Conservation (phyloP, 2,888 invertebrate species). For the Seira sanloemensis region DNA sequence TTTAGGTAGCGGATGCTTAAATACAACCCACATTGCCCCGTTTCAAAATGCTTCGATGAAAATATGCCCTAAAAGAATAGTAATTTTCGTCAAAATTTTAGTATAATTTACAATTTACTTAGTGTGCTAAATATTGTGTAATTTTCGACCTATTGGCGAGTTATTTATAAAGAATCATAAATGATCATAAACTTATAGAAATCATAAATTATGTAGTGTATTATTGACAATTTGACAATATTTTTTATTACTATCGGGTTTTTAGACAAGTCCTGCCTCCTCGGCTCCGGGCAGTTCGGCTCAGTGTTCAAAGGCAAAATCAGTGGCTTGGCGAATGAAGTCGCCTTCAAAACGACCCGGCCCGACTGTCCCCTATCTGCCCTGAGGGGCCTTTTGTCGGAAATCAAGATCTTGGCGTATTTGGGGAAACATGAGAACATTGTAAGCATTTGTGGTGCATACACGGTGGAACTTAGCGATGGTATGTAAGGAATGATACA, state of each 20-base stretch:
- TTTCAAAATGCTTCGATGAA: no score
- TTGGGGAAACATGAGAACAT: conserved; percentile 47
- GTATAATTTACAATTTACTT: background rate
- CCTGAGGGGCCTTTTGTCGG: conserved; percentile 35
- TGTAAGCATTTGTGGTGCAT: conserved; percentile 40
- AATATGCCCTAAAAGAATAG: no score
- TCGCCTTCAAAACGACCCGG: conserved; percentile 51
- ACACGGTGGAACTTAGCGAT: conserved; percentile 11
- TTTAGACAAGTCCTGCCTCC: conserved; percentile 17
- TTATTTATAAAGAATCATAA: no score
- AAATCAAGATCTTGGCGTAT: conserved; percentile 56
- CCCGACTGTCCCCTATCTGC: conserved; percentile 29
- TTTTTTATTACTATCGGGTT: background rate
- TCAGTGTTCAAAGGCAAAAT: conserved; percentile 34
- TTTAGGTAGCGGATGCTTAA: no score
- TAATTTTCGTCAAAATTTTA: no score
- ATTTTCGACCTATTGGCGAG: background rate
- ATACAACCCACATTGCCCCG: no score
- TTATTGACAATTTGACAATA: background rate
- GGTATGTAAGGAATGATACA: background rate
- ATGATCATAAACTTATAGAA: no score
- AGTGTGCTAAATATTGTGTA: background rate
- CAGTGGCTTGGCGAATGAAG: conserved; percentile 2
- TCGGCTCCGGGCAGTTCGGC: conserved; percentile 44
- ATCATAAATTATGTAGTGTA: background rate